Conservation (phyloP, 2,888 invertebrate species). For the Drosophila quinaria region DNA sequence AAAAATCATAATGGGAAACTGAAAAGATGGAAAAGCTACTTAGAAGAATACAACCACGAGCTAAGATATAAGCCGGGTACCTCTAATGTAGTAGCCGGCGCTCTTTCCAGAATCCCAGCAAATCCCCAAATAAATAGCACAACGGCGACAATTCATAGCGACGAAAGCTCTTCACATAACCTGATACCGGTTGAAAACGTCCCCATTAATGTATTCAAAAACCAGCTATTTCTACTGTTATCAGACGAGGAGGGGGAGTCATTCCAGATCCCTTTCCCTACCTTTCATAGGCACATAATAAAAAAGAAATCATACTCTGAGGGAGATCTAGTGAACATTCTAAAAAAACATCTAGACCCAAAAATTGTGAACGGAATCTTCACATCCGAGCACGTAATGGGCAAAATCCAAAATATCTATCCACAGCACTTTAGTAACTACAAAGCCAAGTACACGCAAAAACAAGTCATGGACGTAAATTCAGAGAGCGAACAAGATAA, state of each 20-base stretch:
- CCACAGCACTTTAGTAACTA: neutral
- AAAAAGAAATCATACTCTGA: neutral
- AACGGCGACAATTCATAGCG: neutral
- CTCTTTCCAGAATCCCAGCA: conserved; percentile 34
- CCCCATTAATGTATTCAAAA: neutral
- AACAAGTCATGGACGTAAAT: neutral
- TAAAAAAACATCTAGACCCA: neutral
- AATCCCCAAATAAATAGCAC: conserved; percentile 21
- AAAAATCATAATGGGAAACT: conserved; percentile 10
- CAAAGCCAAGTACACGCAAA: neutral
- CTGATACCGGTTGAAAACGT: neutral
- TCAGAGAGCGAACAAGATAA: neutral
- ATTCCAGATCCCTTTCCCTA: neutral
- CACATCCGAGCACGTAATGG: neutral
- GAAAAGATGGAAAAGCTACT: conserved; percentile 40
- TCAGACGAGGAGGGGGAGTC: neutral
- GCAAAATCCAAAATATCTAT: conserved; percentile 4
- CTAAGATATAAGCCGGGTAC: conserved; percentile 78
- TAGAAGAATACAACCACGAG: conserved; percentile 50
- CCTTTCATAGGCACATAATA: neutral
- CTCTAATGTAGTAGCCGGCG: conserved; percentile 67
- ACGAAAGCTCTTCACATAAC: neutral
- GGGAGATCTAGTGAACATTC: neutral
- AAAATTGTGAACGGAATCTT: neutral
- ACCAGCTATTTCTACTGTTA: conserved; percentile 1